Conservation (phyloP, 2,113 vertebrate genomes). For the Peromyscus polionotus region DNA sequence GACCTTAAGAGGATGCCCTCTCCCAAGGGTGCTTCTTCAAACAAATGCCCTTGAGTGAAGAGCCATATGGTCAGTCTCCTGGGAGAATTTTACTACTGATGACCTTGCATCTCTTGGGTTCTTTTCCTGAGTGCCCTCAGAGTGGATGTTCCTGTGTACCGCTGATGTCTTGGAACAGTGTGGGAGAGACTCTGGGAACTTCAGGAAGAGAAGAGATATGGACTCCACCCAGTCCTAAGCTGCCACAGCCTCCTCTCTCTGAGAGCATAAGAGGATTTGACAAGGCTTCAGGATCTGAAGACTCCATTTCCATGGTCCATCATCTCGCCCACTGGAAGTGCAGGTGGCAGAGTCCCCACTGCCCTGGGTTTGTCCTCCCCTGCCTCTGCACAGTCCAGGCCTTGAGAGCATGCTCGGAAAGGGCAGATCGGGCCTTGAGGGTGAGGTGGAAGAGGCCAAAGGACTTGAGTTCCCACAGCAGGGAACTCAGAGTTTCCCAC, state of each 20-base stretch:
- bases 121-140: neutral
- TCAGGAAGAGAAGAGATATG: neutral
- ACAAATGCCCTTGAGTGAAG: neutral
- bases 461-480: neutral
- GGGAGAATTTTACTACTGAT: neutral
- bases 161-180: neutral
- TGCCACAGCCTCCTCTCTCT: neutral
- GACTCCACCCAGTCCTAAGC: fast-evolving
- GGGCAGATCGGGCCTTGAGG: neutral
- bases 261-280: neutral
- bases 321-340: neutral
- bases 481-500: neutral
- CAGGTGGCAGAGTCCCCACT: neutral
- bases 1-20: neutral
- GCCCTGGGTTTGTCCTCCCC: too few relatives aligned
- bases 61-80: neutral
- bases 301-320: neutral
- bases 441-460: neutral
- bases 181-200: neutral
- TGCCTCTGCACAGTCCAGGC: neutral
- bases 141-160: neutral
- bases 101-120: neutral
- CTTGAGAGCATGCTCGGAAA: neutral
- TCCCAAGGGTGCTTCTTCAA: neutral
- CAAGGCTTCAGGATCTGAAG: neutral